Percentiles rank a stretch among this genome's conserved stretches.
Evolutionary conservation across 2,113 vertebrate species (phyloP).

Genomic region (Haliaeetus leucogaster): DNA sequence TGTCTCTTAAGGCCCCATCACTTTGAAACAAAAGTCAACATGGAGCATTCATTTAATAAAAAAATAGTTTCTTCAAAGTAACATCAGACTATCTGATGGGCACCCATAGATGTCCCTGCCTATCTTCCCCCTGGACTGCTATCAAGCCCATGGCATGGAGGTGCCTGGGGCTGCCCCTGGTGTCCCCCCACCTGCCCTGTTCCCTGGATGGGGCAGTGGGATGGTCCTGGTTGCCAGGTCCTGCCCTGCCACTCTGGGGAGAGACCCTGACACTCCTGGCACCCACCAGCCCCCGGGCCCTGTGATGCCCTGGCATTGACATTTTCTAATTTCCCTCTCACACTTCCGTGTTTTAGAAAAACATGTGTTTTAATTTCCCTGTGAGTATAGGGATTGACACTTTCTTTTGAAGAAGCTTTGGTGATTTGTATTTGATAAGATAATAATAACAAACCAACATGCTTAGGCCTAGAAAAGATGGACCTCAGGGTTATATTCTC

Average conservation of each 20-base stretch:
- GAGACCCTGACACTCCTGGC: accelerated
- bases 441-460: neutral
- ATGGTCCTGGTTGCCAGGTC: neutral
- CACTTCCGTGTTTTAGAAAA: neutral
- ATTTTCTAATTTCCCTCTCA: neutral
- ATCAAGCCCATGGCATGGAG: neutral
- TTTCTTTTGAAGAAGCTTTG: neutral
- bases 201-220: neutral
- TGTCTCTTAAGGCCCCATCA: neutral
- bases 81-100: neutral
- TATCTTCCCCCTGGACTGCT: neutral
- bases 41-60: neutral
- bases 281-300: accelerated
- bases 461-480: neutral
- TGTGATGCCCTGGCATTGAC: accelerated
- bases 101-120: accelerated
- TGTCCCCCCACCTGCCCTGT: accelerated
- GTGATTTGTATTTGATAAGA: neutral
- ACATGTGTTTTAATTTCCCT: accelerated
- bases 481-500: neutral
- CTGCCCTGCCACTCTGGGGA: accelerated
- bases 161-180: neutral
- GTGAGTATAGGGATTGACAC: accelerated
- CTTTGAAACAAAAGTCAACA: neutral
- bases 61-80: neutral